These are phyloP conservation scores for Zootermopsis nevadensis DNA, from an alignment of 2,888 invertebrate species.

Conservation along the genomic window DNA sequence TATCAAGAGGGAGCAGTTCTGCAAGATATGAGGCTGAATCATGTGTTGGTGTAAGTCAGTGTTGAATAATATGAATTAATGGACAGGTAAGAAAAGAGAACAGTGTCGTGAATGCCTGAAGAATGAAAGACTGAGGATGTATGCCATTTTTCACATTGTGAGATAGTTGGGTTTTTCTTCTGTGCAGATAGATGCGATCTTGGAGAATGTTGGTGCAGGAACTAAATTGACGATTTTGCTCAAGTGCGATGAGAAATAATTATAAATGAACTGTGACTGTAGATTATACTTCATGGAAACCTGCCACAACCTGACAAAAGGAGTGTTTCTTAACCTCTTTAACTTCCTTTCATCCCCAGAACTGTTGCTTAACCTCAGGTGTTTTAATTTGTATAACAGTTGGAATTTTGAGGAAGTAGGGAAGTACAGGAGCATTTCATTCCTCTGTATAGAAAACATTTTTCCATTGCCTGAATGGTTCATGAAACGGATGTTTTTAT, in stretches of 20 bases:
- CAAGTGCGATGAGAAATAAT: constrained; percentile 12
- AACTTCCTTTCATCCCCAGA: not conserved
- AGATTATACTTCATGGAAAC: not conserved
- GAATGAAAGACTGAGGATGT: not conserved
- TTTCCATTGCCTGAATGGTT: not conserved
- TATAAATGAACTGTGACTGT: not conserved
- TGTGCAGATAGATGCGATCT: not conserved
- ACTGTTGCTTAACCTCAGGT: not conserved
- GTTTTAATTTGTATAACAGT: constrained; percentile 4
- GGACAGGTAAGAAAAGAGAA: not conserved
- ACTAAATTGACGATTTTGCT: constrained; percentile 14
- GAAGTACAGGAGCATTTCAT: not conserved
- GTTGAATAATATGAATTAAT: not conserved
- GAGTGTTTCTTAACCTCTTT: not conserved
- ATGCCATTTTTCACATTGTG: constrained; percentile 27
- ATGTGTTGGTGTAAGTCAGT: not conserved
- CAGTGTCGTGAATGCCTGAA: not conserved
- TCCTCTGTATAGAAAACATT: not conserved
- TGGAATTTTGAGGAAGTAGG: not conserved
- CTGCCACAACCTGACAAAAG: not conserved
- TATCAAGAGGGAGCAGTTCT: not conserved
- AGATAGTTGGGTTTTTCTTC: not conserved
- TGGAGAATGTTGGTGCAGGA: not conserved
- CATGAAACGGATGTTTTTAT: not conserved
- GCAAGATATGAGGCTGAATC: not conserved